Evolutionary conservation across 2,888 invertebrate species (phyloP).

Genomic region (Plebejus anna): DNA sequence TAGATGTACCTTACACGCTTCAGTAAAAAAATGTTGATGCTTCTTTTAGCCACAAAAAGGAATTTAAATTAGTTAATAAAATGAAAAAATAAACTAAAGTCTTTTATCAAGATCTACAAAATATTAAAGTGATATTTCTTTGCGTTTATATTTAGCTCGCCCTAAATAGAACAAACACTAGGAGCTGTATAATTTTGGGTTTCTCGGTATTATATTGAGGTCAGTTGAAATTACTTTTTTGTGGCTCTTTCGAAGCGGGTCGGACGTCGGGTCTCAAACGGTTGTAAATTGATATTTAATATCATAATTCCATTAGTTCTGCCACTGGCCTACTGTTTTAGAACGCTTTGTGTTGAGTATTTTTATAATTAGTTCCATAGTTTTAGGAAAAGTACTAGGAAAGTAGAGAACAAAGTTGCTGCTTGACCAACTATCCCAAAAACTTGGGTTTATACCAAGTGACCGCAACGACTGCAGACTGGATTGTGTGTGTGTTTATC

Average conservation of each 20-base stretch:
- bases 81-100: too few relatives aligned
- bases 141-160: not conserved
- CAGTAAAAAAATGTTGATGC: too few relatives aligned
- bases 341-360: not conserved
- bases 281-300: not conserved
- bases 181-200: constrained; percentile 1
- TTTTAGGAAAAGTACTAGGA: not conserved
- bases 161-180: constrained; percentile 12
- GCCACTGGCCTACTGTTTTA: constrained; percentile 4
- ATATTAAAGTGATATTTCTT: not conserved
- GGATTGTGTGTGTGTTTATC: too few relatives aligned
- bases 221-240: constrained; percentile 6
- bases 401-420: not conserved
- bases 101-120: not conserved
- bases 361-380: not conserved
- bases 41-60: too few relatives aligned
- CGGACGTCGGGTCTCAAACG: not conserved
- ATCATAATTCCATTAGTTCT: constrained; percentile 15
- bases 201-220: constrained; percentile 16
- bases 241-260: constrained; percentile 1
- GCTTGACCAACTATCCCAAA: not conserved
- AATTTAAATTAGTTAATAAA: too few relatives aligned
- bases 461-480: not conserved
- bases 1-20: too few relatives aligned
- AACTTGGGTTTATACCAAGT: too few relatives aligned